Base-by-base conservation (phyloP, 2,113 vertebrate species). In the Neofelis nebulosa region DNA sequence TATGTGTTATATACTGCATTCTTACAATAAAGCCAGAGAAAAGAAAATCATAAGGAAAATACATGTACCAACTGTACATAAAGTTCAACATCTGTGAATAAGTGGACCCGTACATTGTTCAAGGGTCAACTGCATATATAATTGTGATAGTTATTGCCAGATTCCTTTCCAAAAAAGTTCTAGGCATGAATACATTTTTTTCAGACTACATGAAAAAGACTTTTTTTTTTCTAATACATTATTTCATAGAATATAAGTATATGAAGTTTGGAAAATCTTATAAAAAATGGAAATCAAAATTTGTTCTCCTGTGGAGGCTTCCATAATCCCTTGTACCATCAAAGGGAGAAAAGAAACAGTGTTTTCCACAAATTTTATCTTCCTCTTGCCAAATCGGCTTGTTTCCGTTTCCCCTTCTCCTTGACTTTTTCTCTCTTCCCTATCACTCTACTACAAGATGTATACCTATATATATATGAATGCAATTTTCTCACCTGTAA, bases 201-300 rank as follows among this genome's bases (percentile, higher is more conserved):
- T 84, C n/a, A 90, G 29, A 63, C 63, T 73, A 16, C n/a, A 50
- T 69, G 16, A 84, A 69, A 29, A 84, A 14, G 48, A 55, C 16
- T 27, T 23, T 29, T n/a, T 80, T 57, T 76, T 88, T 93, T 63
- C 38, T 96, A 86, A 73, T 36, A 69, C 0, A 76, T 3, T 33
- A 92, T 71, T 73, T 89, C 45, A 89, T 27, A 83, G 55, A 96
- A 10, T 45, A 45, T 74, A 74, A 66, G 41, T 66, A 76, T 25
- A 82, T 21, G n/a, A 93, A 80, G 63, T 86, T 93, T 86, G 29
- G 29, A 57, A 95, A 68, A 27, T 66, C 57, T 69, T 55, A 36
- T 45, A 84, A 85, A 93, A 63, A 95, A 89, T 5, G 88, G 61
- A 92, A 92, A 84, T 36, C 66, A 82, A 27, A 87, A 74, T 85